Base-by-base conservation (phyloP, 2,797 vertebrate species). In the Macroramphosus scolopax region DNA sequence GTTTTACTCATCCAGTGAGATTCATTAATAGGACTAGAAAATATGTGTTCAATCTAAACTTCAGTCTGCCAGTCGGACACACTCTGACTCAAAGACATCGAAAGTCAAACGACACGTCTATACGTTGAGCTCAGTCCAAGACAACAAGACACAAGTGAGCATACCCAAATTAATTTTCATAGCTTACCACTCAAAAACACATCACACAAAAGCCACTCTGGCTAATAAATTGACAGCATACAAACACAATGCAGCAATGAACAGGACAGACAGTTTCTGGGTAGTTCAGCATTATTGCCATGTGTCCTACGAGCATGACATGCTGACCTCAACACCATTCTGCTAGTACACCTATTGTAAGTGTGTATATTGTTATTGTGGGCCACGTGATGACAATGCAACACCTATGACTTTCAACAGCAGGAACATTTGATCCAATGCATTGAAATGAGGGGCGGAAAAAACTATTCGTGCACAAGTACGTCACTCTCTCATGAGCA, bases 161-260 rank as follows among this genome's bases (percentile, higher is more conserved):
- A 51, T 41, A 43, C 17, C 35, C 2, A n/a, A 34, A 14, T 37
- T 54, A 32, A 59, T 53, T 17, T 14, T 16, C 17, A 35, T 30
- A 1, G 65, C 63, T 68, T 33, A 62, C 50, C 51, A 44, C 25
- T 31, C 16, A 63, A 53, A 56, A 40, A 44, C 54, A 64, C n/a
- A n/a, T n/a, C n/a, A n/a, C n/a, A n/a, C n/a, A n/a, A n/a, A n/a
- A n/a, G n/a, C n/a, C n/a, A n/a, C n/a, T n/a, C n/a, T n/a, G n/a
- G n/a, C n/a, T n/a, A n/a, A n/a, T n/a, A n/a, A n/a, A n/a, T n/a
- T n/a, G n/a, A n/a, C n/a, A n/a, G n/a, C n/a, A n/a, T n/a, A n/a
- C n/a, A n/a, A n/a, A n/a, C n/a, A n/a, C n/a, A n/a, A n/a, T n/a
- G n/a, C n/a, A n/a, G n/a, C n/a, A n/a, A n/a, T n/a, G n/a, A n/a